Conservation (phyloP, 2,888 invertebrate species). For the Cryptosula pallasiana region DNA sequence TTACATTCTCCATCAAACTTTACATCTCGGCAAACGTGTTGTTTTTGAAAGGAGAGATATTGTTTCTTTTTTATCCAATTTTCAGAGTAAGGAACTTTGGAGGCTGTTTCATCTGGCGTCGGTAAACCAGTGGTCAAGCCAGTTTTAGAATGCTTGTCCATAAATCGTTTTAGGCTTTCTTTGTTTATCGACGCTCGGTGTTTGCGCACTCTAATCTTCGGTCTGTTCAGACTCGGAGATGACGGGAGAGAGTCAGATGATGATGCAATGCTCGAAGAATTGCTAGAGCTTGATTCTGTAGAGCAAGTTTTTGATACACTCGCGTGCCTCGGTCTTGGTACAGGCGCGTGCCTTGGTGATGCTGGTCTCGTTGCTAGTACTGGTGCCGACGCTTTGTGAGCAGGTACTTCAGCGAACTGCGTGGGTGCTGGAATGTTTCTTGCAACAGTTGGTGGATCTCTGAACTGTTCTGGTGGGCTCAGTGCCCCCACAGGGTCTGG, state of each 20-base stretch:
- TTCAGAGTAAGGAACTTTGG: not conserved
- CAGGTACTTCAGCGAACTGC: not conserved
- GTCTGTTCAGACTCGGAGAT: not conserved
- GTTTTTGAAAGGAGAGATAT: conserved; percentile 13
- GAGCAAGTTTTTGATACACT: conserved; percentile 17
- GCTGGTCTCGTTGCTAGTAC: not conserved
- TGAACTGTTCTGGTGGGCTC: conserved; percentile 17
- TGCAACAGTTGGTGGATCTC: not conserved
- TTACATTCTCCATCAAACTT: conserved; percentile 20
- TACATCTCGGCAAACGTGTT: conserved; percentile 12
- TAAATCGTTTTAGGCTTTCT: not conserved
- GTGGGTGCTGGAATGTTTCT: not conserved
- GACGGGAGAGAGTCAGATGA: not conserved
- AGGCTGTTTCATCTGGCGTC: not conserved
- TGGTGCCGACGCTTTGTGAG: not conserved
- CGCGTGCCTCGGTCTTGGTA: not conserved
- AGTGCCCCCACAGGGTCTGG: not conserved
- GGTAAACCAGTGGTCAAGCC: not conserved
- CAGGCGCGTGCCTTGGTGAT: not conserved
- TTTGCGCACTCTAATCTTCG: not conserved
- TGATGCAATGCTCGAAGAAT: not conserved
- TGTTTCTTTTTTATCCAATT: conserved; percentile 21
- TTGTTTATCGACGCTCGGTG: conserved; percentile 16
- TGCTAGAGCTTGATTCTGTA: conserved; percentile 1
- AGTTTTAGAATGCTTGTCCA: not conserved